These are phyloP conservation scores for Drosophila atroscutellata DNA, from an alignment of 2,888 invertebrate genomes.

Conservation along the genomic window DNA sequence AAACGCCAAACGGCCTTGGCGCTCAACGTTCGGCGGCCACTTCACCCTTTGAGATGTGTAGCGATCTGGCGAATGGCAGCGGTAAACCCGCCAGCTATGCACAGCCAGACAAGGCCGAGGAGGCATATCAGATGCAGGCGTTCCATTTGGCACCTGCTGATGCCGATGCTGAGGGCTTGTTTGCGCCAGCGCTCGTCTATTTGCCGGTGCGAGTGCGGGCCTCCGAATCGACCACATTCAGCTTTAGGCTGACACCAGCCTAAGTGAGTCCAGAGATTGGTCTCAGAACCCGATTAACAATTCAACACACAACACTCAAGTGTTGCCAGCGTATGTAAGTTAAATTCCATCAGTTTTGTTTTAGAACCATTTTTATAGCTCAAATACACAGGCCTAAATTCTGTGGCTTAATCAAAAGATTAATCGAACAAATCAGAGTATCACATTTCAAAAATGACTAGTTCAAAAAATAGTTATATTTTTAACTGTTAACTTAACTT, in stretches of 20 bases:
- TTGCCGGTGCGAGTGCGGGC: constrained; percentile 95
- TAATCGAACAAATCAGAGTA: neutral
- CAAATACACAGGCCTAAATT: constrained; percentile 26
- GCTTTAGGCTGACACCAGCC: constrained; percentile 97
- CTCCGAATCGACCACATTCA: constrained; percentile 94
- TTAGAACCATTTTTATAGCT: constrained; percentile 34
- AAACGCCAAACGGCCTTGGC: constrained; percentile 67
- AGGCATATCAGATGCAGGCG: constrained; percentile 92
- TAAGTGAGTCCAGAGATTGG: constrained; percentile 84
- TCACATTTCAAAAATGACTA: neutral
- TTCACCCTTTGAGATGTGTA: constrained; percentile 72
- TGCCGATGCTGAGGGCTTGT: constrained; percentile 85
- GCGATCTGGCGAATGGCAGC: constrained; percentile 82
- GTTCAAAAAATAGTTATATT: neutral
- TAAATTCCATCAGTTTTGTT: constrained; percentile 52
- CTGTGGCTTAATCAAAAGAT: neutral
- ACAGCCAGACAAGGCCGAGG: constrained; percentile 85
- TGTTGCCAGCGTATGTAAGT: constrained; percentile 76
- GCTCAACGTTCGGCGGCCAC: constrained; percentile 68
- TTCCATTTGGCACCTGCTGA: constrained; percentile 89
- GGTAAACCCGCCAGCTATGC: constrained; percentile 88
- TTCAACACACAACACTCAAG: constrained; percentile 34
- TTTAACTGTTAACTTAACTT: neutral
- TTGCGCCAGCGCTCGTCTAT: constrained; percentile 96
- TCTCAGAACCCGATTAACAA: constrained; percentile 6